Base-by-base conservation (phyloP, 2,797 vertebrate genomes). In the Acipenser oxyrinchus region DNA sequence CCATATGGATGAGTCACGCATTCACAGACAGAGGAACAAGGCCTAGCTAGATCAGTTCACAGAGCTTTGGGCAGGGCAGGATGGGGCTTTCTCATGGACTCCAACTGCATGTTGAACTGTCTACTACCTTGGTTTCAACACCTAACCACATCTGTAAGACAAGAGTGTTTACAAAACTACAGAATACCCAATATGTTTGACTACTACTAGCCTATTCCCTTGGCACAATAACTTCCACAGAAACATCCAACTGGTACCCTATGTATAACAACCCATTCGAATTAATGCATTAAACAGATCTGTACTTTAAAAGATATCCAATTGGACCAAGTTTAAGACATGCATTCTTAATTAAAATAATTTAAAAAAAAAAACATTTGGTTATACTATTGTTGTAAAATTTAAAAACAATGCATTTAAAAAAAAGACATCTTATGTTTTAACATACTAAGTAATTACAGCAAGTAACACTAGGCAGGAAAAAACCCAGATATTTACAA, bases 1-100 rank as follows among this genome's bases (percentile, higher is more conserved):
- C 94, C 95, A 97, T 91, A 95, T 92, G 92, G 93, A 94, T 97
- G 92, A 97, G 96, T 97, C 92, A 94, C 93, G 91, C 91, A 93
- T 94, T 94, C 91, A 94, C 90, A 92, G 92, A 95, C 75, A 94
- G 89, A 93, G 89, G 90, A 93, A 95, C 90, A 96, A 95, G 92
- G 93, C 94, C 93, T 96, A 92, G 93, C 94, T 93, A 93, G 89
- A 91, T 92, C 90, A 93, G 90, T 90, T 90, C 88, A 93, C 89
- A 93, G 88, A 91, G 89, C 88, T 91, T 91, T 93, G 88, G 93
- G 91, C 86, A 92, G 85, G 89, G 89, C 85, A 90, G 87, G 88
- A 86, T 87, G 87, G 77, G 89, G 59, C 49, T 18, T 60, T 52
- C 49, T 60, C 52, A 59, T 37, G 66, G 67, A 87, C 88, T 90